These are phyloP conservation scores for Erethizon dorsatum DNA, from an alignment of 2,797 vertebrate genomes.

Conservation along the genomic window DNA sequence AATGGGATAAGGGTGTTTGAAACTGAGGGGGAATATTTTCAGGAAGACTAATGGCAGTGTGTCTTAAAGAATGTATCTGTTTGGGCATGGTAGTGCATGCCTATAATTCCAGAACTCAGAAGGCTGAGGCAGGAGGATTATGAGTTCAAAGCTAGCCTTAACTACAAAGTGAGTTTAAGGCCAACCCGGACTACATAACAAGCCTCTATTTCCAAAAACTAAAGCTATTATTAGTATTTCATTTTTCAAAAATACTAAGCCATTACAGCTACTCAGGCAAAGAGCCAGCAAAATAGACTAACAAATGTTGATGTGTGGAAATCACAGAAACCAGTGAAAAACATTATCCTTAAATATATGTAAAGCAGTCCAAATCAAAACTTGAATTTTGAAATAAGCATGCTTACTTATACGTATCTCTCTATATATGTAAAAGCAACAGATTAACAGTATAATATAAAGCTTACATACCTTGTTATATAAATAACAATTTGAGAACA, in stretches of 20 bases:
- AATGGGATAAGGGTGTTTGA: not conserved
- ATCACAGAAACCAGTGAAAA: constrained; percentile 63
- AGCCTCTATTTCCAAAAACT: not conserved
- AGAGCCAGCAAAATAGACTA: constrained; percentile 24
- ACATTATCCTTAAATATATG: not conserved
- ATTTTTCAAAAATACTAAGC: not conserved
- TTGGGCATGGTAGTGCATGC: not conserved
- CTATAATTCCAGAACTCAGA: not conserved
- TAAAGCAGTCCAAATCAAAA: constrained; percentile 17
- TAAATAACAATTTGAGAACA: constrained; percentile 97
- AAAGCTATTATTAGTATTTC: not conserved
- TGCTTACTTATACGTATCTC: not conserved
- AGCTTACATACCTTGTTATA: constrained; percentile 95
- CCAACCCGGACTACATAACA: not conserved
- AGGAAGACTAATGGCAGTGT: not conserved
- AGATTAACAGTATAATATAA: not conserved
- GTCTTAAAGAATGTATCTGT: not conserved
- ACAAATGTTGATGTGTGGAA: constrained; percentile 3
- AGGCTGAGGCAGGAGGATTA: not conserved
- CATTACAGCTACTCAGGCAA: constrained; percentile 1
- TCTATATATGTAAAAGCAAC: not conserved
- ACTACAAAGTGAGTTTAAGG: not conserved
- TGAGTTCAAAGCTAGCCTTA: not conserved
- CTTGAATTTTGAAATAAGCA: constrained; percentile 42
- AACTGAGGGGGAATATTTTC: not conserved